Conservation (phyloP, 2,797 vertebrate species). For the Fistularia tabacaria region DNA sequence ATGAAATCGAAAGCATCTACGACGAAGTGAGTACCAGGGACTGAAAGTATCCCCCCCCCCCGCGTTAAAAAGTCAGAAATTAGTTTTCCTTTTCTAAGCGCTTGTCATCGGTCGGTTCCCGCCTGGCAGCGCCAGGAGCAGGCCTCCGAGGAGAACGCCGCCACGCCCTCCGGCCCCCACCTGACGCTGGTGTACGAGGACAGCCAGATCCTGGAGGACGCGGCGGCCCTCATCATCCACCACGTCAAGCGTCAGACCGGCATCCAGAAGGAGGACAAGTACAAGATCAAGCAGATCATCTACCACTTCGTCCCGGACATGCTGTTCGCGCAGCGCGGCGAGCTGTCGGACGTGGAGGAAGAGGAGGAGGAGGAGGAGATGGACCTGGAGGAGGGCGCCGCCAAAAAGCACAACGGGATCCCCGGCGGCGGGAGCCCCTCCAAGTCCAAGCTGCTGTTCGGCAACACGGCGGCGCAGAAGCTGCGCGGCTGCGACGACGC, state of each 20-base stretch:
- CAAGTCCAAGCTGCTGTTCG: conserved; percentile 93
- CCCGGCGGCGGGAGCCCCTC: conserved; percentile 70
- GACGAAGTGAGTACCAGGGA: conserved; percentile 82
- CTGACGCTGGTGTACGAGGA: conserved; percentile 90
- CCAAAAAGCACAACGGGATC: conserved; percentile 95
- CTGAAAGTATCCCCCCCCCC: neutral
- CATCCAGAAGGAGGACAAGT: conserved; percentile 99
- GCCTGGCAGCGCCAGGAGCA: conserved; percentile 89
- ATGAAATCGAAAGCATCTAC: conserved; percentile 97
- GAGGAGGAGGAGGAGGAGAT: conserved; percentile 84
- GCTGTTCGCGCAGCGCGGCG: conserved; percentile 91
- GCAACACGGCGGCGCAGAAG: conserved; percentile 86
- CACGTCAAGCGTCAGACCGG: conserved; percentile 94
- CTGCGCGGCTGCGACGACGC: conserved; percentile 85
- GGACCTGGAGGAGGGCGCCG: conserved; percentile 70
- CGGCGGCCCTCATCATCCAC: conserved; percentile 95
- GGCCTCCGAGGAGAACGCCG: conserved; percentile 86
- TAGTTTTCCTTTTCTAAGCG: neutral
- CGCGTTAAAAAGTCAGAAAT: neutral
- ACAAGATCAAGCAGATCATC: conserved; percentile 99
- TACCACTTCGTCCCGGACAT: conserved; percentile 98
- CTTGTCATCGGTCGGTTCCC: neutral
- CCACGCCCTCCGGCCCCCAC: conserved; percentile 83
- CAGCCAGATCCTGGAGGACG: conserved; percentile 95
- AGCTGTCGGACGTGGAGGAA: conserved; percentile 94